These are phyloP conservation scores for Sebastes ruberrimus DNA, from an alignment of 2,797 vertebrate species.

Conservation along the genomic window DNA sequence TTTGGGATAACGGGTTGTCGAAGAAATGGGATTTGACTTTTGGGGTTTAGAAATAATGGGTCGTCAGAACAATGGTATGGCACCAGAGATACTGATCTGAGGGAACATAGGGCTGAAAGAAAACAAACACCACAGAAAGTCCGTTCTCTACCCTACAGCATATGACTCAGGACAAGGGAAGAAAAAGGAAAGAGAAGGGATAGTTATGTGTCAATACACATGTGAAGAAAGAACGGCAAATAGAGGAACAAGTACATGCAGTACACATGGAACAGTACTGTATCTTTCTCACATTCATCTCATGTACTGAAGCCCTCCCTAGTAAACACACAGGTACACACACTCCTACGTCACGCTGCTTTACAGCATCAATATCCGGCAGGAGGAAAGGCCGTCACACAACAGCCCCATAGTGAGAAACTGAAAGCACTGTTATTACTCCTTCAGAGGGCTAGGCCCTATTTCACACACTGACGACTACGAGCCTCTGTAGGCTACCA, in stretches of 20 bases:
- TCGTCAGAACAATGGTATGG: too few relatives aligned
- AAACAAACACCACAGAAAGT: neutral
- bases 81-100: too few relatives aligned
- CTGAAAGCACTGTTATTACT: constrained; percentile 31
- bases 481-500: neutral
- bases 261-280: neutral
- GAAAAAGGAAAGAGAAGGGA: neutral
- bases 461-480: constrained; percentile 17
- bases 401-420: constrained; percentile 24
- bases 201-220: constrained; percentile 3
- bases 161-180: neutral
- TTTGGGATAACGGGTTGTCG: too few relatives aligned
- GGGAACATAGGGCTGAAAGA: too few relatives aligned
- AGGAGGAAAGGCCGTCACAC: neutral
- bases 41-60: too few relatives aligned
- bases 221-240: neutral
- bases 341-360: neutral
- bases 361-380: constrained; percentile 6
- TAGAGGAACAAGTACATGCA: neutral
- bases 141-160: neutral
- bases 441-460: constrained; percentile 10
- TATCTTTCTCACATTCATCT: too few relatives aligned
- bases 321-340: neutral
- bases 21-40: too few relatives aligned
- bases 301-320: neutral